Evolutionary conservation across 1,140 invertebrate genomes (phyloP), one percentile per base, ranked within the genome.

Genomic region (Phortica variegata): DNA sequence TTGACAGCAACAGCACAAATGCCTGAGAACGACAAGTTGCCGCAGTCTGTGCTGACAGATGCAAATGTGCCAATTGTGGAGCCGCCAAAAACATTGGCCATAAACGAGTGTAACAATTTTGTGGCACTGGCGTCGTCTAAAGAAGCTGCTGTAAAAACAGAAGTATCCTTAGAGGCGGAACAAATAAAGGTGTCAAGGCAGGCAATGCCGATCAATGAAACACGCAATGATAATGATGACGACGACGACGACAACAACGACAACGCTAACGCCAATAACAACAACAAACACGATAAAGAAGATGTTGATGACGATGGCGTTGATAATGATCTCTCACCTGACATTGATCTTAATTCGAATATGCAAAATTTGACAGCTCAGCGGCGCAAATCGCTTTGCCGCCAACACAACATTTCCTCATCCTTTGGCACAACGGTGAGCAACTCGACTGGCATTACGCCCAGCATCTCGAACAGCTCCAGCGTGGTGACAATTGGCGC

Each of bases 371-470:
- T 72, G 34, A 75, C 73, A n/a, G 72, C 72, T 10, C 73, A 75
- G 36, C 54, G 73, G 0, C 48, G 73, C 2, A 76, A 76, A 41
- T 75, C 73, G 3, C 50, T 76, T 1, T 76, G 73, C 34, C 52
- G 73, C 12, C 73, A 76, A 43, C 73, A 75, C 20, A 73, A 76
- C 40, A 76, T 75, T 15, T 70, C 61, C 31, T 75, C 69, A 12
- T 75, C 73, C 2, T 75, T 75, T 16, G 72, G 72, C 38, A 72
- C 68, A 12, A 75, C 54, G 1, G 60, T 56, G 3, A 56, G 56
- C 37, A 70, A 68, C 48, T 69, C 63, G 16, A 61, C 60, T 1
- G 71, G 62, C 5, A 54, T 75, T 1, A 75, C 72, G 17, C 72
- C 72, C 20, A 71, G 62, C 31, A 61, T 68, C 8, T 75, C 72